A percentile compares a stretch with the other conserved stretches of the same genome.
phyloP scores from a whole-genome alignment of 2,888 invertebrate species.

The Tethea ocularis region DNA sequence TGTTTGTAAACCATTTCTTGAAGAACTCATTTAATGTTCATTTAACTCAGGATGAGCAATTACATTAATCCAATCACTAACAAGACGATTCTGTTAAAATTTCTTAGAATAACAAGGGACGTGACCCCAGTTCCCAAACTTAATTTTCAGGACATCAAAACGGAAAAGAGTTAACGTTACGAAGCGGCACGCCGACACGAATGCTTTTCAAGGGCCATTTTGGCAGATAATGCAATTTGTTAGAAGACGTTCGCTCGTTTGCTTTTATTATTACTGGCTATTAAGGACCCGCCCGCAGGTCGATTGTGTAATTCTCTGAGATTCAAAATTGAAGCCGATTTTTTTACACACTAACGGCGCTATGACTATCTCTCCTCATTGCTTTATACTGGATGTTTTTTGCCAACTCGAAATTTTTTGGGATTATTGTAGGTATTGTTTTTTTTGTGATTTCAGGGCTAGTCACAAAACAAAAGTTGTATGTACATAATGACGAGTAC shows the following conservation, averaged over 20 bases:
- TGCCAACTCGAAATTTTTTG: too few relatives aligned
- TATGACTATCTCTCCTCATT: too few relatives aligned
- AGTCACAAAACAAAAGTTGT: too few relatives aligned
- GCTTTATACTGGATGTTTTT: too few relatives aligned
- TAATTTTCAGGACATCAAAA: constrained; percentile 48
- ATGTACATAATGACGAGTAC: too few relatives aligned
- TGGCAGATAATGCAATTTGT: constrained; percentile 71
- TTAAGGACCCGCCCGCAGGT: constrained; percentile 40
- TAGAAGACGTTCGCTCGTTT: constrained; percentile 71
- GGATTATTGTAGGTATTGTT: too few relatives aligned
- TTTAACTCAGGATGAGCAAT: constrained; percentile 3
- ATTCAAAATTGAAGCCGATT: too few relatives aligned
- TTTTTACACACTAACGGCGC: too few relatives aligned
- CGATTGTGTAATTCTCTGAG: too few relatives aligned
- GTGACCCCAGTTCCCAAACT: constrained; percentile 36
- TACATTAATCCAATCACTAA: constrained; percentile 30
- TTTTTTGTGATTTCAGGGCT: too few relatives aligned
- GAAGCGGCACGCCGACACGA: constrained; percentile 42
- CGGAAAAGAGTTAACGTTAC: constrained; percentile 53
- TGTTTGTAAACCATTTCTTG: neutral
- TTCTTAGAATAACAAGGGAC: constrained; percentile 29
- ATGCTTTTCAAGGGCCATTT: constrained; percentile 63
- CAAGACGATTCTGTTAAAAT: constrained; percentile 29
- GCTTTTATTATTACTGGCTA: constrained; percentile 69
- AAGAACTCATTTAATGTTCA: neutral